Base-by-base conservation (phyloP, 1,140 invertebrate species). In the Drosophila nannoptera region DNA sequence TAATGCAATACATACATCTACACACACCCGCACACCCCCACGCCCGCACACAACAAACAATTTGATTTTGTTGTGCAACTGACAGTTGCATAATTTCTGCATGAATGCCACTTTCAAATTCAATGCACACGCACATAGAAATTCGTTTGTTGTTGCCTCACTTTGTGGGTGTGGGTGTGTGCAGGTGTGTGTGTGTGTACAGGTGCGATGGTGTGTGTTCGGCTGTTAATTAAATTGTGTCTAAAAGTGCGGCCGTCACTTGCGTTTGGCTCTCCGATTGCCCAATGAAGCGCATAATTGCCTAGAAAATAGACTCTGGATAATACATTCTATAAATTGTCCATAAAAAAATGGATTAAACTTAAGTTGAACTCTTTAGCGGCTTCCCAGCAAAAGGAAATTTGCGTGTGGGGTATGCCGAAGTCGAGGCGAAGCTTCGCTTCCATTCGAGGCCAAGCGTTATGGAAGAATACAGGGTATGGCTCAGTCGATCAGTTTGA, bases 61-160 rank as follows among this genome's bases (percentile, higher is more conserved):
- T 83, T 84, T 71, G 75, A 83, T 78, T 80, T 84, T 75, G 76
- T 80, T 80, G 73, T 86, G 81, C 81, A 86, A 86, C 81, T 86
- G 81, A 81, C 81, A 86, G 81, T 87, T 81, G 77, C 80, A 84
- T 74, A 64, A 74, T 72, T 84, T 86, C 81, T 78, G 69, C 46
- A 52, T 73, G 77, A 77, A 69, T 86, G 77, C 67, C 59, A 64
- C 73, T 73, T 73, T 69, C 66, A 32, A 69, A 72, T 68, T 62
- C 69, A 72, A 58, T 73, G 82, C 67, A 75, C 60, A 53, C 49
- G 66, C 73, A 54, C 22, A 38, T n/a, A 14, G 12, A 50, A 61
- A 55, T 67, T 71, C 64, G 64, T 71, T 67, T 71, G 69, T 70
- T 70, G 62, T 68, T 43, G 69, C 42, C 50, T 55, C 22, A 3